Conservation (phyloP, 2,113 vertebrate genomes). For the Megatriorchis doriae region DNA sequence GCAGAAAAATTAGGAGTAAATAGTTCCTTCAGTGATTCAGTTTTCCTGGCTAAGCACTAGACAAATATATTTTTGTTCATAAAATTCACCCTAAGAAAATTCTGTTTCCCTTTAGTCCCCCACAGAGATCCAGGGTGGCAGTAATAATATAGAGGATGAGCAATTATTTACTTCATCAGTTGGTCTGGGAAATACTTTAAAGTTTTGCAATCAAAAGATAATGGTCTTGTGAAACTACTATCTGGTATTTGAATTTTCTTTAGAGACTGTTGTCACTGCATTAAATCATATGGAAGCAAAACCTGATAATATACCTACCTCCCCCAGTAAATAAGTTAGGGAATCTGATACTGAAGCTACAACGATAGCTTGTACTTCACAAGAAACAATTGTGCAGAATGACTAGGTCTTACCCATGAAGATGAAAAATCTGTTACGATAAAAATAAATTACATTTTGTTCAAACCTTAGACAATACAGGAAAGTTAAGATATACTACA, state of each 20-base stretch:
- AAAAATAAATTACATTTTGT: not conserved
- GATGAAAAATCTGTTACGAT: not conserved
- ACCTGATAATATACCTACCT: constrained; percentile 20
- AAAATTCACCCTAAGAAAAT: constrained; percentile 60
- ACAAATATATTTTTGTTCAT: constrained; percentile 56
- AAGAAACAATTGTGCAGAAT: not conserved
- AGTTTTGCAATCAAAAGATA: constrained; percentile 66
- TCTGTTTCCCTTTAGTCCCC: constrained; percentile 57
- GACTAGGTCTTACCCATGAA: not conserved
- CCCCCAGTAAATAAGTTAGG: constrained; percentile 2
- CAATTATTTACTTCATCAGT: constrained; percentile 65
- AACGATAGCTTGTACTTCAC: not conserved
- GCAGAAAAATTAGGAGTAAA: constrained; percentile 46
- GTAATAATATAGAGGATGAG: constrained; percentile 54
- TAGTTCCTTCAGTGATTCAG: constrained; percentile 28
- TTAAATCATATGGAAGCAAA: constrained; percentile 59
- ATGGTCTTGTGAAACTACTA: constrained; percentile 48
- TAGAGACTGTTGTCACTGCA: constrained; percentile 24
- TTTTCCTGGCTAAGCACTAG: constrained; percentile 50
- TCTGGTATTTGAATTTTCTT: constrained; percentile 53
- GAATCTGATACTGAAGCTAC: not conserved
- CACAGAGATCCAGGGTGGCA: constrained; percentile 53
- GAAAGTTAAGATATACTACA: not conserved
- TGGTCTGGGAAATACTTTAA: constrained; percentile 60
- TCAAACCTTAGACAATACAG: not conserved